Evolutionary conservation across 2,113 vertebrate species (phyloP), one percentile per base, ranked within the genome.

Genomic region (Varanus komodoensis): DNA sequence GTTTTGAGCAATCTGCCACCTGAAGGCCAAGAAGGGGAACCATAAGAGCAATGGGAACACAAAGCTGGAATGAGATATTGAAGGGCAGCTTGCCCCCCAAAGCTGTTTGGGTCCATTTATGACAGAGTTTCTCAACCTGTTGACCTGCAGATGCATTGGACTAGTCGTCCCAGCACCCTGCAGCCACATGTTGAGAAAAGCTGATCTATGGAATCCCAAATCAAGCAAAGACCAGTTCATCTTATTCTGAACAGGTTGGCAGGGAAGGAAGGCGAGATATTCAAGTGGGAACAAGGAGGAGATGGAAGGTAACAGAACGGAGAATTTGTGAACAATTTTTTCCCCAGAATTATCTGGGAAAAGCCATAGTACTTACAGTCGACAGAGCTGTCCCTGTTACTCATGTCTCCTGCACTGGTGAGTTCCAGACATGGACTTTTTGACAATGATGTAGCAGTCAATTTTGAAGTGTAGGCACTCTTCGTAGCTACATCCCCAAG

Each of bases 171-270:
- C 52, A 82, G 80, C 3, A 23, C 50, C 32, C 54, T 52, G n/a
- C 29, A 19, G 80, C 17, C 61, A 82, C 11, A 61, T 11, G 17
- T 64, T 64, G 61, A 11, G 61, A 19, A 64, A 64, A 54, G 27
- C 1, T 32, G 90, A 68, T 17, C 44, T 27, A 34, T 12, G 12
- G 87, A 87, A 84, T n/a, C 38, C 75, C 86, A 69, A 52, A 11
- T 54, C 19, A 78, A 81, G 44, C 84, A 74, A n/a, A 81, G 29
- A 50, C 84, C 38, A 8, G 23, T 23, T 91, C 91, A 14, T 90
- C 89, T 92, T 1, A 0, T 54, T 27, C 68, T 61, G 4, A 73
- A 32, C 21, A 57, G 34, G 34, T 52, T 71, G 83, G 32, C 27
- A 19, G 67, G 83, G 64, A 29, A 50, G 69, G 25, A 6, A 19